Base-by-base conservation (phyloP, 2,888 invertebrate genomes). In the Diplolepis rosae region DNA sequence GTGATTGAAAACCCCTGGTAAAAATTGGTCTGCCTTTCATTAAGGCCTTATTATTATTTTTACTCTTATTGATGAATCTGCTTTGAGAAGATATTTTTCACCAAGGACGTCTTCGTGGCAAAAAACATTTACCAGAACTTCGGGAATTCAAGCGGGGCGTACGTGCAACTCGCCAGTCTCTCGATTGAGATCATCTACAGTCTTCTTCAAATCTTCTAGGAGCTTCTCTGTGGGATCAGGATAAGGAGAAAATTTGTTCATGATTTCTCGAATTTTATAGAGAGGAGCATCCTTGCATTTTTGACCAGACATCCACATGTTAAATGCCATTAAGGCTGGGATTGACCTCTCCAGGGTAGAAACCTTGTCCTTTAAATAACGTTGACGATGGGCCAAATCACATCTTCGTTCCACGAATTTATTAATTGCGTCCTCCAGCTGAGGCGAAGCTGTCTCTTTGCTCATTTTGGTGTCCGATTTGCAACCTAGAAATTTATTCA, bases 81-180 rank as follows among this genome's bases (percentile, higher is more conserved):
- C n/a, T n/a, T n/a, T n/a, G n/a, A n/a, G n/a, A n/a, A 45, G 6
- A 2, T 18, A 4, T 54, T 52, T 32, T 32, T 30, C 11, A 35
- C 35, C 35, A 35, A 35, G 11, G 32, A 56, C 18, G 56, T 56
- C 35, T 56, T 56, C 56, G 32, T 56, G 56, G 56, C 56, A 56
- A 56, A 56, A 32, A 56, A 32, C 56, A 56, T 56, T 56, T 56
- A 56, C 35, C 56, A 56, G 56, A 56, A 61, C 56, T 5, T 61
- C 24, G 35, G 39, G 35, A 61, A 61, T 61, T 61, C 56, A 61
- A 61, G 56, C 56, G n/a, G 56, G 13, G 56, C 81, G 82, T 86
- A 88, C 87, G 83, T 88, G 85, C 82, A 87, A 85, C 74, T 87
- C 80, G 61, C 80, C 70, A 69, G 83, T 85, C 79, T 87, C 85